Conservation (phyloP, 2,113 vertebrate species). For the Caretta caretta region DNA sequence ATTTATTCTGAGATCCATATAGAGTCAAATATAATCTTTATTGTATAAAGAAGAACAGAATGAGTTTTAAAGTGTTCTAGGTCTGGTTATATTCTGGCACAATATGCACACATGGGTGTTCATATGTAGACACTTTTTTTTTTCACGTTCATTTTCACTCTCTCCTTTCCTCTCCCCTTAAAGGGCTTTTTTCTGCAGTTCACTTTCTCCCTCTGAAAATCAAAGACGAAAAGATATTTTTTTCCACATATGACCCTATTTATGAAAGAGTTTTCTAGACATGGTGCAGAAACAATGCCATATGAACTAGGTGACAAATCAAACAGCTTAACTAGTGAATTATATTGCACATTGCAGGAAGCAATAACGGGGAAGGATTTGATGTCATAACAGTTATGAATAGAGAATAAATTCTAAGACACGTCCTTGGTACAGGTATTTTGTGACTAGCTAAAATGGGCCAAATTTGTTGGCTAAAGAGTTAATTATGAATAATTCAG, state of each 20-base stretch:
- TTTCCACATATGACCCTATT: no score
- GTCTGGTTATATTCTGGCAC: neutral
- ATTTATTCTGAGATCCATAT: neutral
- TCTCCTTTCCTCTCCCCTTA: neutral
- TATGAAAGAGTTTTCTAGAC: neutral
- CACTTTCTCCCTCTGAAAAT: neutral
- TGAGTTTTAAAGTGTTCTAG: neutral
- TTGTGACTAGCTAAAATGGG: neutral
- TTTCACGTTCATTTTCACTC: neutral
- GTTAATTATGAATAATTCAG: neutral
- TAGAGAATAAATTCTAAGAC: neutral
- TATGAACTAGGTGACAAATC: neutral
- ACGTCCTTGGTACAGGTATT: neutral
- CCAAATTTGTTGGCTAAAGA: neutral
- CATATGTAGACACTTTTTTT: neutral
- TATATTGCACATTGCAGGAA: neutral
- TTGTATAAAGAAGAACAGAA: neutral
- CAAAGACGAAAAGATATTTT: neutral
- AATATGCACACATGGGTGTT: accelerated
- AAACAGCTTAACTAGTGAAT: neutral
- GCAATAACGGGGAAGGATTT: neutral
- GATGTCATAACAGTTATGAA: neutral
- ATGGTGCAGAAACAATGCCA: neutral
- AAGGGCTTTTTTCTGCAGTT: neutral
- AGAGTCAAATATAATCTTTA: neutral